Percentiles rank a stretch among this genome's conserved stretches.
Evolutionary conservation across 2,113 vertebrate genomes (phyloP).

Genomic region (Amazona guildingii): DNA sequence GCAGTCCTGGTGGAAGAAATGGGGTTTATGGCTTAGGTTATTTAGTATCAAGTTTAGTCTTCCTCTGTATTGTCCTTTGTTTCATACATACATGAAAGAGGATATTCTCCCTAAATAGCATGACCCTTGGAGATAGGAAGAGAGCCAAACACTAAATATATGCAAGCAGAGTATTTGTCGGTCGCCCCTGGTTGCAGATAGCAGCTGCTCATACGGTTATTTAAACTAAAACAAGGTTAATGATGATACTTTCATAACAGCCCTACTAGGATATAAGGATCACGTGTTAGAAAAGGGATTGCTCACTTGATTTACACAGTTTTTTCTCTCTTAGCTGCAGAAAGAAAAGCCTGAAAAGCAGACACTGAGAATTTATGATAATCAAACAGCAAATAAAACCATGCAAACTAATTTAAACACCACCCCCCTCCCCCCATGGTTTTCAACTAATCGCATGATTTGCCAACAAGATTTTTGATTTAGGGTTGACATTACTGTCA

Average conservation of each 20-base stretch:
- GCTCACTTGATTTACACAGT: not conserved
- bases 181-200: not conserved
- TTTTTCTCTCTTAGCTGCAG: not conserved
- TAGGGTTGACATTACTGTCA: not conserved
- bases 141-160: not conserved
- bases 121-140: not conserved
- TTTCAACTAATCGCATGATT: not conserved
- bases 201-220: not conserved
- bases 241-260: not conserved
- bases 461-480: not conserved
- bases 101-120: not conserved
- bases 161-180: not conserved
- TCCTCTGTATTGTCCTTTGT: not conserved
- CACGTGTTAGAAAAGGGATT: not conserved
- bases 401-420: not conserved
- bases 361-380: not conserved
- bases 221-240: slow-evolving; percentile 8
- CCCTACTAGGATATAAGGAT: not conserved
- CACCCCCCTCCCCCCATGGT: not conserved
- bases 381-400: not conserved
- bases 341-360: not conserved
- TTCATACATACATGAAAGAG: not conserved
- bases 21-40: not conserved
- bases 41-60: not conserved
- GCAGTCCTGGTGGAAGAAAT: not conserved